Percentiles rank a stretch among this genome's conserved stretches.
Evolutionary conservation across 2,113 vertebrate species (phyloP).

Genomic region (Crotalus viridis): DNA sequence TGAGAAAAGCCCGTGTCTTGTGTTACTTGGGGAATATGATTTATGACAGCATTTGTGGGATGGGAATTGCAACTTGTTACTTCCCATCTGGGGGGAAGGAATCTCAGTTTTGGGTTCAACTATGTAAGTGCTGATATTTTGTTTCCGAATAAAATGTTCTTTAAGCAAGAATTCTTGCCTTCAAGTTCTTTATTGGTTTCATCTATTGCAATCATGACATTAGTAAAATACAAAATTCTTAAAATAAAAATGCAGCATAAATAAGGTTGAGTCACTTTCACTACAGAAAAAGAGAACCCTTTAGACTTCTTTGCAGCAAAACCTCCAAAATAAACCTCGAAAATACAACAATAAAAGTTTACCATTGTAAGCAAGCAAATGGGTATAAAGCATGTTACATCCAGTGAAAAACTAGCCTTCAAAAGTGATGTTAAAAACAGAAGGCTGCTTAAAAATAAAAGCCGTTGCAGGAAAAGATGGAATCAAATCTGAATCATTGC

Average conservation of each 20-base stretch:
- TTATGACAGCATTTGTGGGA: too few relatives aligned
- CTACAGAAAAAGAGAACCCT: not conserved
- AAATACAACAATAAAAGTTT: not conserved
- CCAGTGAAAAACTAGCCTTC: not conserved
- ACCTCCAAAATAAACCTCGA: not conserved
- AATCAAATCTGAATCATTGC: not conserved
- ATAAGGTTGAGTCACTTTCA: not conserved
- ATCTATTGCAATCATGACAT: too few relatives aligned
- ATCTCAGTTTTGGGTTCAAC: too few relatives aligned
- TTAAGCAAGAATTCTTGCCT: too few relatives aligned
- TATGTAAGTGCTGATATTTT: too few relatives aligned
- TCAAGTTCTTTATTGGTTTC: too few relatives aligned
- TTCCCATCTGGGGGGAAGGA: too few relatives aligned
- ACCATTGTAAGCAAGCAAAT: not conserved
- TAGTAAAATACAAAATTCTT: not conserved
- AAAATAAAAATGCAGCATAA: not conserved
- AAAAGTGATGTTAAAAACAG: not conserved
- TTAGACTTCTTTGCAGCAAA: not conserved
- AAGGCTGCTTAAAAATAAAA: not conserved
- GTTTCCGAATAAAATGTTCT: too few relatives aligned
- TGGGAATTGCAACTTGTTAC: too few relatives aligned
- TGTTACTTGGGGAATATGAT: too few relatives aligned
- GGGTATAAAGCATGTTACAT: not conserved
- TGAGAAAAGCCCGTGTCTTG: too few relatives aligned
- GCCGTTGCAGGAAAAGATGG: not conserved